A percentile compares a stretch with the other conserved stretches of the same genome.
Evolutionary conservation across 1,140 invertebrate genomes (phyloP).

Genomic region (Orius insidiosus): DNA sequence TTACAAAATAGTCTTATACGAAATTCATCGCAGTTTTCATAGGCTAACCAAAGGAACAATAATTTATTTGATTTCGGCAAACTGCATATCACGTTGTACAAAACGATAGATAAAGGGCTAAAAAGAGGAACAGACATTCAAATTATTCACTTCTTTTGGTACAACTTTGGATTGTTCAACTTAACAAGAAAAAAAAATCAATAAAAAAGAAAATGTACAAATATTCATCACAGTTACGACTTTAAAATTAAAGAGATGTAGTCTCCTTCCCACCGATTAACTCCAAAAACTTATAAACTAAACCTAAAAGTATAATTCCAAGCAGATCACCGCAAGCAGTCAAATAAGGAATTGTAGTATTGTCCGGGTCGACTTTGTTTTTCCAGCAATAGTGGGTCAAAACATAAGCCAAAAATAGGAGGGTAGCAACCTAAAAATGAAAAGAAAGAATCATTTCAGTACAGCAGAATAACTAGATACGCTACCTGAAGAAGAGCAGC

Average conservation of each 20-base stretch:
- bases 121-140: too few relatives aligned
- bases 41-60: too few relatives aligned
- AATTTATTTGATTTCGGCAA: too few relatives aligned
- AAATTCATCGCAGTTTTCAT: too few relatives aligned
- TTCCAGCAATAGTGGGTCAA: conserved; percentile 78
- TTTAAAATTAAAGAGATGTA: neutral
- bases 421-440: conserved; percentile 35
- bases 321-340: conserved; percentile 84
- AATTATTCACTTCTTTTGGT: too few relatives aligned
- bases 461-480: neutral
- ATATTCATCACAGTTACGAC: too few relatives aligned
- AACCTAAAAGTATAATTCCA: conserved; percentile 70
- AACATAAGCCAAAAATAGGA: conserved; percentile 63
- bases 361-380: conserved; percentile 80
- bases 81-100: too few relatives aligned
- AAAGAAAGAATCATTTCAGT: conserved; percentile 3
- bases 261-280: conserved; percentile 20
- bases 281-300: conserved; percentile 62
- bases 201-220: too few relatives aligned
- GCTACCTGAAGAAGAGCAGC: conserved; percentile 65
- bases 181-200: too few relatives aligned
- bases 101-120: too few relatives aligned
- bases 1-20: too few relatives aligned
- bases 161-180: too few relatives aligned
- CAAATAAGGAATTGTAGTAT: conserved; percentile 84